Conservation (phyloP, 2,888 invertebrate species). For the Phengaris alcon region DNA sequence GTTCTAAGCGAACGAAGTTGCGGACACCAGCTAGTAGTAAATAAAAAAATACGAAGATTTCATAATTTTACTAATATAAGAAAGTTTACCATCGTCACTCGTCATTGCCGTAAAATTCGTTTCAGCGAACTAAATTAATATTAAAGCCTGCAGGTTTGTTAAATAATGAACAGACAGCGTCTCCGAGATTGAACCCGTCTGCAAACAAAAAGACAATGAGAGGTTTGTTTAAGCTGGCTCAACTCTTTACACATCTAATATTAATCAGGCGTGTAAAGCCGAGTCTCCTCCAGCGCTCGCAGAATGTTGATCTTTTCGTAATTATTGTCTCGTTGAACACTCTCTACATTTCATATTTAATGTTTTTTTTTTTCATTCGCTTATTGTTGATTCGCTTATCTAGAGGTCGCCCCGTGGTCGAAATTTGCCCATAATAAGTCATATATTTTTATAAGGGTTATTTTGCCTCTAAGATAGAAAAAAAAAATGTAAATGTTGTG, state of each 20-base stretch:
- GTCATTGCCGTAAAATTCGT: not conserved
- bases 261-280: constrained; percentile 66
- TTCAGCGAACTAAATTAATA: constrained; percentile 13
- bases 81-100: not conserved
- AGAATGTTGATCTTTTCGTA: constrained; percentile 59
- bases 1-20: no score
- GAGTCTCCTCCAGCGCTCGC: constrained; percentile 48
- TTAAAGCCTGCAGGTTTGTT: constrained; percentile 28
- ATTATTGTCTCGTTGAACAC: constrained; percentile 59
- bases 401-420: no score
- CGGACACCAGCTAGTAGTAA: no score
- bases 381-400: no score
- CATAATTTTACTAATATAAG: not conserved
- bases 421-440: no score
- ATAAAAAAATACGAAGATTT: not conserved
- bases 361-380: not conserved
- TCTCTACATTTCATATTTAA: not conserved
- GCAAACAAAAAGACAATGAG: constrained; percentile 52
- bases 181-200: constrained; percentile 33
- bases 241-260: constrained; percentile 76
- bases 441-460: no score
- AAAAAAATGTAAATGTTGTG: no score
- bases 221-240: constrained; percentile 41
- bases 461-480: no score
- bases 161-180: constrained; percentile 33